Evolutionary conservation across 2,113 vertebrate genomes (phyloP), one percentile per base, ranked within the genome.

Genomic region (Empidonax alnorum): DNA sequence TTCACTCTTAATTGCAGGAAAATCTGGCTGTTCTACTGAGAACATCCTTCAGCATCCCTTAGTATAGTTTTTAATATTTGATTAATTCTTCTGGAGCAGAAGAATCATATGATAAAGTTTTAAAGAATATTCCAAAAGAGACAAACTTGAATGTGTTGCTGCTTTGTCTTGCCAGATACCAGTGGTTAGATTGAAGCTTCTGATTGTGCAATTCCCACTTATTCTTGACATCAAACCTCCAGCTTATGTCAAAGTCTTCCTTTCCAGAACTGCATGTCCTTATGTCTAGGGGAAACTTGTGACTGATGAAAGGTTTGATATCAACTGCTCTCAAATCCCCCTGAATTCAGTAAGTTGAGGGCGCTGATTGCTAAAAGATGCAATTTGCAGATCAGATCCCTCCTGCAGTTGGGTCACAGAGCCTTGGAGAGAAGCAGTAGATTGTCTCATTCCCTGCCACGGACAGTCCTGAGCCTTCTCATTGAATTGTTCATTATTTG

Each of bases 91-190:
- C 83, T 81, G 68, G 61, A 88, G 37, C n/a, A 74, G 79, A 84
- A 89, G 75, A 93, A 77, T 93, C 93, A 92, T 84, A 79, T 94
- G 95, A 95, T 59, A 31, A 76, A 84, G 58, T 95, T 91, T 89
- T 91, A 91, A 89, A 65, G 41, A 91, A 39, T 65, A 89, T 73
- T 73, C 77, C 37, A 53, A 72, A 92, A 79, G 66, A 73, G 46
- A 33, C 8, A 65, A 81, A 37, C n/a, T 96, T 89, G n/a, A 59
- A 8, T 96, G 87, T 89, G 63, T 91, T 88, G 30, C 56, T 88
- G 53, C 87, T 90, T 93, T 97, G 77, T 96, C 56, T 84, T 61
- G 31, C 24, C 49, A 86, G 84, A 90, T 90, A 61, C 49, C 61
- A 86, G 85, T 78, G 90, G 92, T 94, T 92, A 93, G 82, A 90